Percentiles rank a stretch among this genome's conserved stretches.
These are phyloP conservation scores for human (Homo sapiens) DNA, from an alignment of 2,113 vertebrate genomes.

Conservation along the genomic window GRCh38 chr2:67018001-67018500, in stretches of 20 bases:
- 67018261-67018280: conserved; percentile 75
- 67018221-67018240: too few relatives aligned
- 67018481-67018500: too few relatives aligned
- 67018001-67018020: conserved; percentile 23
- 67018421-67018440: too few relatives aligned
- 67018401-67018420: too few relatives aligned
- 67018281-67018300: conserved; percentile 78
- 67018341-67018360: conserved; percentile 76
- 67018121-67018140: neutral
- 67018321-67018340: conserved; percentile 76
- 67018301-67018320: conserved; percentile 76
- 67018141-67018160: neutral
- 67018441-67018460: too few relatives aligned
- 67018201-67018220: too few relatives aligned
- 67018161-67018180: too few relatives aligned
- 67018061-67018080: neutral
- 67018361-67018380: conserved; percentile 79
- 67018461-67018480: too few relatives aligned
- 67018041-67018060: neutral
- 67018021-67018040: neutral
- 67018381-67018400: conserved; percentile 71
- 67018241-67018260: too few relatives aligned
- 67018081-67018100: neutral
- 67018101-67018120: neutral
- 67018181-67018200: too few relatives aligned